phyloP scores from a whole-genome alignment of 2,797 vertebrate species.

The Coregonus ussuriensis region DNA sequence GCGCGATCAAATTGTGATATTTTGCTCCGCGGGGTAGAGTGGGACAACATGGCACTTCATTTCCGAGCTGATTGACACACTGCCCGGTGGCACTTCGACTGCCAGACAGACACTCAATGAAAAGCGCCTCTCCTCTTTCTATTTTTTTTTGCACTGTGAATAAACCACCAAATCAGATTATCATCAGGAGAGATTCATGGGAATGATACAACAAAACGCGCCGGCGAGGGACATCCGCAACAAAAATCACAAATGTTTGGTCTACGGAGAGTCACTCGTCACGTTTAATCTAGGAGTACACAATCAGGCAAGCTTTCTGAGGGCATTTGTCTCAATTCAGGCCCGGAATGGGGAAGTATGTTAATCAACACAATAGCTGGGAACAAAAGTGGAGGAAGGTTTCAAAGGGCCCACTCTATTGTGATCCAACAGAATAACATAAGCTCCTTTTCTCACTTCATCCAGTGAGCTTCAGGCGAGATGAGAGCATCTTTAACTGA shows the following conservation, averaged over 20 bases:
- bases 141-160: not conserved
- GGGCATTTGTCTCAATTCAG: conserved; percentile 50
- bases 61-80: conserved; percentile 57
- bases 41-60: conserved; percentile 50
- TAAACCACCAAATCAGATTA: conserved; percentile 58
- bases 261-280: not conserved
- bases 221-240: too few species aligned
- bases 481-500: not conserved
- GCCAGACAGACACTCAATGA: conserved; percentile 47
- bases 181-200: conserved; percentile 63
- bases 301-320: conserved; percentile 37
- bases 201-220: conserved; percentile 43
- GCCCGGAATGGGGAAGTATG: conserved; percentile 35
- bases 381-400: conserved; percentile 31
- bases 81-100: conserved; percentile 47
- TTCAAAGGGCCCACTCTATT: not conserved
- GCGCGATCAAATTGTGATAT: conserved; percentile 65
- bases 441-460: not conserved
- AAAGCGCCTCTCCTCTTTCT: conserved; percentile 49
- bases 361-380: conserved; percentile 41
- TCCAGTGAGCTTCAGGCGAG: not conserved
- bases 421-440: not conserved
- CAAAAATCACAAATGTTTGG: conserved; percentile 38
- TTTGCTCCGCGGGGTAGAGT: conserved; percentile 31
- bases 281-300: conserved; percentile 48